A percentile compares a stretch with the other conserved stretches of the same genome.
phyloP scores from a whole-genome alignment of 92 coral and sea anemone genomes.

The Blastomussa wellsi region DNA sequence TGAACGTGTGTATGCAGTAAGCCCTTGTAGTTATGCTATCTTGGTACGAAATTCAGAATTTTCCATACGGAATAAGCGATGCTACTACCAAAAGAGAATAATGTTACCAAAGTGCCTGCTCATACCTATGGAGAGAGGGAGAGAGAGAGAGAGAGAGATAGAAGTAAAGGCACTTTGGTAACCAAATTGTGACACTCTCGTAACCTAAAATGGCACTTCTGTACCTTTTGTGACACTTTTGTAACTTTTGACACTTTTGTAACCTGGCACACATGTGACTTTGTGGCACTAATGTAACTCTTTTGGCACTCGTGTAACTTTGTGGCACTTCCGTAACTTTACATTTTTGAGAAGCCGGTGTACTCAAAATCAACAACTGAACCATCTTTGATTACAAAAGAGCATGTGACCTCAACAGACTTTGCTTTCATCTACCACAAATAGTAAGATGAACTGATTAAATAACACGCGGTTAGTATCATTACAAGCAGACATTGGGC shows the following conservation, averaged over 20 bases:
- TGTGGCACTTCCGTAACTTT: too few species aligned
- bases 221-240: neutral
- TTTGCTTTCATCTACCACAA: too few species aligned
- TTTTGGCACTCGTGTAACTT: too few species aligned
- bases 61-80: neutral
- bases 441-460: too few species aligned
- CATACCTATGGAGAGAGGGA: conserved; percentile 25
- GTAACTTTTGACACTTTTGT: neutral
- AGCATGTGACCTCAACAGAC: too few species aligned
- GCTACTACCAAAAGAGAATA: conserved; percentile 13
- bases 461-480: too few species aligned
- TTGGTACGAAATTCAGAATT: neutral
- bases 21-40: neutral
- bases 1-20: neutral
- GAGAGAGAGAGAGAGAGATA: neutral
- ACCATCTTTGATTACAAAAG: too few species aligned
- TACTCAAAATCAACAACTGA: too few species aligned
- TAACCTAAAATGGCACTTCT: neutral
- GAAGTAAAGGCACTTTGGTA: neutral
- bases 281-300: neutral
- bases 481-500: too few species aligned
- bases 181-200: neutral
- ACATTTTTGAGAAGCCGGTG: too few species aligned
- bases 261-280: neutral
- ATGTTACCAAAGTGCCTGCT: conserved; percentile 9